Conservation (phyloP, 2,888 invertebrate genomes). For the Coelinius sp. region DNA sequence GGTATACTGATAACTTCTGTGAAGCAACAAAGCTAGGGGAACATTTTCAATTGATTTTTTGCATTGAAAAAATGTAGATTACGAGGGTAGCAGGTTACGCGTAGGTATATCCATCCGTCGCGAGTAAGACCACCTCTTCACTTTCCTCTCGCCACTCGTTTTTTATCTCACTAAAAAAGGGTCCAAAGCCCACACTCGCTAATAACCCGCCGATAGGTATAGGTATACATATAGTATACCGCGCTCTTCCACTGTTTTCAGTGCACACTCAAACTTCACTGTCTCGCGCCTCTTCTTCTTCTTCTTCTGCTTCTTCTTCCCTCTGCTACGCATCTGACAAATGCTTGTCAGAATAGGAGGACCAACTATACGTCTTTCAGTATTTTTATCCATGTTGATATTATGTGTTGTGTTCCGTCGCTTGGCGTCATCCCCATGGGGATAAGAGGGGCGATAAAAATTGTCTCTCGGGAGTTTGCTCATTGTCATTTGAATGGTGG, state of each 20-base stretch:
- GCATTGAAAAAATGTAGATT: too few species aligned
- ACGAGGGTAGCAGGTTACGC: conserved; percentile 27
- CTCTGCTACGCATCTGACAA: not conserved
- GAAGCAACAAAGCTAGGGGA: too few species aligned
- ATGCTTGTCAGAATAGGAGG: conserved; percentile 17
- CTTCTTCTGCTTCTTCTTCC: conserved; percentile 5
- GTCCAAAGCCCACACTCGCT: conserved; percentile 55
- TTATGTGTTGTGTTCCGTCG: not conserved
- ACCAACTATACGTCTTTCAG: conserved; percentile 8
- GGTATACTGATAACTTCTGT: too few species aligned
- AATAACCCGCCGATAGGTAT: conserved; percentile 64
- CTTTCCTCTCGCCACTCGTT: conserved; percentile 51
- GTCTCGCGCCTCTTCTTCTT: conserved; percentile 5
- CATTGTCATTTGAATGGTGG: conserved; percentile 8
- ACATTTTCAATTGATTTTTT: too few species aligned
- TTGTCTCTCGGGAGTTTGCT: conserved; percentile 22
- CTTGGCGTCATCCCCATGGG: conserved; percentile 5
- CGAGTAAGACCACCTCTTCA: conserved; percentile 50
- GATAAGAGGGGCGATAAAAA: too few species aligned
- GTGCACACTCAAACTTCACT: conserved; percentile 37
- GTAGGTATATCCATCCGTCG: not conserved
- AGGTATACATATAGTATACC: too few species aligned
- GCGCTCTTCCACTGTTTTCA: conserved; percentile 56
- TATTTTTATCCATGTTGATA: not conserved
- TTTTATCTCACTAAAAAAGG: conserved; percentile 61